Evolutionary conservation across 1,140 invertebrate genomes (phyloP).

Genomic region (Anastrepha obliqua): DNA sequence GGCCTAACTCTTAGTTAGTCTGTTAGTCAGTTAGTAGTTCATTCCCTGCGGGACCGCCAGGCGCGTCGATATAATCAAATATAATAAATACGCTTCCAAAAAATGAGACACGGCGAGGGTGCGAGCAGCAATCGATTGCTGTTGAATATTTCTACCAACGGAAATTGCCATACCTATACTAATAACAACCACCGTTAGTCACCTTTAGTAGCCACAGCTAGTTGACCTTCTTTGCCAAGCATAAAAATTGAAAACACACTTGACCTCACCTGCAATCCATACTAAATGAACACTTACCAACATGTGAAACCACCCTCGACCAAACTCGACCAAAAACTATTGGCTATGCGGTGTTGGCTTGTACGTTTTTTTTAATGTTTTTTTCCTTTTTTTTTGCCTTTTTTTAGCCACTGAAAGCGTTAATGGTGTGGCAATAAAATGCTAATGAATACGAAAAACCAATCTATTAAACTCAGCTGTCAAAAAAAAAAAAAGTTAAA

Average conservation of each 20-base stretch:
- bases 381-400: neutral
- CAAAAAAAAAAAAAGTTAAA: neutral
- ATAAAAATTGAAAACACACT: neutral
- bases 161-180: neutral
- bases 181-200: slow-evolving; percentile 33
- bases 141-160: neutral
- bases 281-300: neutral
- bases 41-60: neutral
- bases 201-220: slow-evolving; percentile 18
- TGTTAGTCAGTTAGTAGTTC: neutral
- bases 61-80: slow-evolving; percentile 28
- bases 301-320: neutral
- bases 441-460: slow-evolving; percentile 48
- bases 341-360: neutral
- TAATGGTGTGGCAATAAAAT: slow-evolving; percentile 49
- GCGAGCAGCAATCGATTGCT: slow-evolving; percentile 27
- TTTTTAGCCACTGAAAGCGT: slow-evolving; percentile 37
- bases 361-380: neutral
- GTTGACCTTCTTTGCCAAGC: slow-evolving; percentile 30
- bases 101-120: neutral
- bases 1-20: neutral
- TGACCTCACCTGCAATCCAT: slow-evolving; percentile 17
- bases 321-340: neutral
- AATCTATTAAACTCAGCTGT: slow-evolving; percentile 51
- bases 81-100: slow-evolving; percentile 24